Base-by-base conservation (phyloP, 1,140 invertebrate genomes). In the Lordiphosa collinella region DNA sequence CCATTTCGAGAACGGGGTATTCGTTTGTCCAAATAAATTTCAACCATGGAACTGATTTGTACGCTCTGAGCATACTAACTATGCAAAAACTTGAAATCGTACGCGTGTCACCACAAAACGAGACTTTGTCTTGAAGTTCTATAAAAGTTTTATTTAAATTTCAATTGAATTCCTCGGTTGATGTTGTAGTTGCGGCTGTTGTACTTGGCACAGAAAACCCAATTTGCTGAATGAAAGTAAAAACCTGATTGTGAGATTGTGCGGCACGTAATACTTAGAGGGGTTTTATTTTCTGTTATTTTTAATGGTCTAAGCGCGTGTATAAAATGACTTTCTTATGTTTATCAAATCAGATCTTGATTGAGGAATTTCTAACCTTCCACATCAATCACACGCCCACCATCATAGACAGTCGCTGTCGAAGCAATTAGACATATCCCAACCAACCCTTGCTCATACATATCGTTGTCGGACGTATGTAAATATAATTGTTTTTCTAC, bases 191-290 rank as follows among this genome's bases (percentile, higher is more conserved):
- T 7, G 36, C 25, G 1, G 25, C 25, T 10, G n/a, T 12, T 12
- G 43, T 38, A 64, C 54, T 64, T 75, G 72, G 59, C 59, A 76
- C 57, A 72, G 40, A 59, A 53, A 31, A 37, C 6, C 51, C 53
- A 59, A 54, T 67, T 54, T 62, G 40, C 44, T 74, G 75, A 80
- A 79, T 75, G 75, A 79, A 79, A 79, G 75, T 70, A 65, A 74
- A 73, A 48, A 18, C 35, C 11, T 14, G 5, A 56, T 37, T 32
- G 32, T 7, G 41, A 47, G 53, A 53, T 22, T 37, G 29, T 51
- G 32, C 4, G 25, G 36, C 36, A 29, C 18, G 25, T 12, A n/a
- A 29, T 6, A 8, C 37, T 9, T 4, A 10, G 12, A 14, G 13
- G 37, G 37, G 37, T 35, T 38, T 37, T 32, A 38, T 36, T 46